Conservation (phyloP, 1,140 invertebrate species). For the Atta cephalotes region DNA sequence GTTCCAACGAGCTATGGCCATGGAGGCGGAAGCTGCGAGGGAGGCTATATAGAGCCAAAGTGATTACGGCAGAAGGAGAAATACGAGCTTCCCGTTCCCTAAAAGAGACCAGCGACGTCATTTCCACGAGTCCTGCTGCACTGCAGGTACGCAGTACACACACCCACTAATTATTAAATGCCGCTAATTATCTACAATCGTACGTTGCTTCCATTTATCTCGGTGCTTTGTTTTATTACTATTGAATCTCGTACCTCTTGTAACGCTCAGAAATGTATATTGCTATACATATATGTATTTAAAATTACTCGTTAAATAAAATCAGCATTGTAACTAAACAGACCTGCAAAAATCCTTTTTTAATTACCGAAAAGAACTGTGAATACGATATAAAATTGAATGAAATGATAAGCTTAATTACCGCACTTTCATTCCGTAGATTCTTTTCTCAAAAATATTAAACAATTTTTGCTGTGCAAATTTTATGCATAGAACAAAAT, state of each 20-base stretch:
- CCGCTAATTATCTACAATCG: constrained; percentile 12
- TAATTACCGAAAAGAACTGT: background rate
- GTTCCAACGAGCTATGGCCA: constrained; percentile 95
- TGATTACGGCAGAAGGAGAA: constrained; percentile 93
- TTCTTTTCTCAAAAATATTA: background rate
- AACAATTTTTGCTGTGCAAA: background rate
- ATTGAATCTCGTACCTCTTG: background rate
- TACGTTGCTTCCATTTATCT: background rate
- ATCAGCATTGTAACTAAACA: background rate
- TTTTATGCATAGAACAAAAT: background rate
- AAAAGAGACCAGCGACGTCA: constrained; percentile 96
- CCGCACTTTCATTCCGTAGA: background rate
- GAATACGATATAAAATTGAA: background rate
- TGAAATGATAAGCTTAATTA: constrained; percentile 6
- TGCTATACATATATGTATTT: background rate
- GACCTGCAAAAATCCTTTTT: background rate
- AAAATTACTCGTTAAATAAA: constrained; percentile 1
- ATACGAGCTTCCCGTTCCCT: constrained; percentile 95
- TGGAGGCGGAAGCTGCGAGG: constrained; percentile 94
- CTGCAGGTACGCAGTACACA: constrained; percentile 80
- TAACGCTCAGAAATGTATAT: background rate
- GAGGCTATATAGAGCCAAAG: constrained; percentile 89
- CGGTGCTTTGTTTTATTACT: background rate
- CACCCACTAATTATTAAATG: constrained; percentile 5
- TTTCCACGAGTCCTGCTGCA: constrained; percentile 91